These are phyloP conservation scores for Podarcis cretensis DNA, from an alignment of 2,113 vertebrate species.

Conservation along the genomic window DNA sequence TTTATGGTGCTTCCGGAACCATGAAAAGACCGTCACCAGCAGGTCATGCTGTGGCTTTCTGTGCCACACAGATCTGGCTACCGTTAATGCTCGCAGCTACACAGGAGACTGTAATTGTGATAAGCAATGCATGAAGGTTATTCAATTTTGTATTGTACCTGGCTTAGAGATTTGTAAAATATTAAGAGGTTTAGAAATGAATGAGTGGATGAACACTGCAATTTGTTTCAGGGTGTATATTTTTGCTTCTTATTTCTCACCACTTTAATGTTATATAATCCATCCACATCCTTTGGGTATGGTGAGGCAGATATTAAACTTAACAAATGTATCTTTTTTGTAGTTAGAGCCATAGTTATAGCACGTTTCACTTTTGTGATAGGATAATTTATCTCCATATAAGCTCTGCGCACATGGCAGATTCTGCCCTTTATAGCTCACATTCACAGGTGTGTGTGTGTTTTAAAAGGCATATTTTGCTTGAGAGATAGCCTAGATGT, in stretches of 20 bases:
- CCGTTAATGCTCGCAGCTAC: too few species aligned
- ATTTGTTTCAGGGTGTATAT: background rate
- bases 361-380: background rate
- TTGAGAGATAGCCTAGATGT: slow-evolving; percentile 43
- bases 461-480: slow-evolving; percentile 39
- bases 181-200: too few species aligned
- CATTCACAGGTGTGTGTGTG: background rate
- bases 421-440: background rate
- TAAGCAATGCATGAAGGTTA: too few species aligned
- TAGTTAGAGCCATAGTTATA: background rate
- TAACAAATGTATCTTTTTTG: background rate
- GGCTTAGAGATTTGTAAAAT: too few species aligned
- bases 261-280: background rate
- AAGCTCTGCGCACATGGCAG: background rate
- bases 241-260: background rate
- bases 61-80: too few species aligned
- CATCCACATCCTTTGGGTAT: background rate
- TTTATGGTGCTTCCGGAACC: too few species aligned
- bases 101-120: too few species aligned
- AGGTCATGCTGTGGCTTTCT: too few species aligned
- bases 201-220: too few species aligned
- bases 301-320: background rate
- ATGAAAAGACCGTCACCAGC: too few species aligned
- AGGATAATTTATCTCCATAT: background rate
- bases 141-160: too few species aligned